A percentile compares a stretch with the other conserved stretches of the same genome.
These are phyloP conservation scores for Laticauda laticaudata DNA, from an alignment of 2,113 vertebrate genomes.

Conservation along the genomic window DNA sequence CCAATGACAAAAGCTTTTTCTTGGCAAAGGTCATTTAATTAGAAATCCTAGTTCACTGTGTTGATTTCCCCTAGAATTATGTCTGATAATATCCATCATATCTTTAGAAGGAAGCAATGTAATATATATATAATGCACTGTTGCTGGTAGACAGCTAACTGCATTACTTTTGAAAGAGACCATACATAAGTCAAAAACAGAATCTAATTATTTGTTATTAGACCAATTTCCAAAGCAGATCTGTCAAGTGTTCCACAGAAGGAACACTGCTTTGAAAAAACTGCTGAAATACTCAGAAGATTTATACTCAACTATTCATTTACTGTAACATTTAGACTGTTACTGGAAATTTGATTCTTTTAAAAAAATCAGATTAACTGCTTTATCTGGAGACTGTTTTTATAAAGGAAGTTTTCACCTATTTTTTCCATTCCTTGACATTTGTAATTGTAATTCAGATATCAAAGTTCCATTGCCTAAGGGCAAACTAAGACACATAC, in stretches of 20 bases:
- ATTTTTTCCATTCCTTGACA: background rate
- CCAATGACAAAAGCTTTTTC: background rate
- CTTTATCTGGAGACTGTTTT: background rate
- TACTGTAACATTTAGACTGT: background rate
- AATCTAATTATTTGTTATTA: constrained; percentile 31
- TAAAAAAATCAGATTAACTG: background rate
- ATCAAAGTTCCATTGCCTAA: background rate
- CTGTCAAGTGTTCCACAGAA: background rate
- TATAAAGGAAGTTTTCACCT: background rate
- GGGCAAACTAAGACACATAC: background rate
- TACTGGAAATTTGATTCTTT: background rate
- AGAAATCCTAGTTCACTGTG: background rate
- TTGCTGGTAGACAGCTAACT: constrained; percentile 42
- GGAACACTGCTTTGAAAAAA: background rate
- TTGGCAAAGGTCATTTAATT: background rate
- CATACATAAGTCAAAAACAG: constrained; percentile 11
- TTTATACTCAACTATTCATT: background rate
- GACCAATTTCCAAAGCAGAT: constrained; percentile 29
- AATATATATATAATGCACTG: constrained; percentile 9
- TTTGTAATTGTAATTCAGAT: constrained; percentile 6
- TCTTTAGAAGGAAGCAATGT: constrained; percentile 44
- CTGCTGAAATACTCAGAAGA: accelerated
- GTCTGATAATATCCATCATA: constrained; percentile 36
- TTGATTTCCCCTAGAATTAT: constrained; percentile 36
- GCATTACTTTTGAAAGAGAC: constrained; percentile 17